phyloP scores from a whole-genome alignment of 2,113 vertebrate genomes.

The Desmodus rotundus region DNA sequence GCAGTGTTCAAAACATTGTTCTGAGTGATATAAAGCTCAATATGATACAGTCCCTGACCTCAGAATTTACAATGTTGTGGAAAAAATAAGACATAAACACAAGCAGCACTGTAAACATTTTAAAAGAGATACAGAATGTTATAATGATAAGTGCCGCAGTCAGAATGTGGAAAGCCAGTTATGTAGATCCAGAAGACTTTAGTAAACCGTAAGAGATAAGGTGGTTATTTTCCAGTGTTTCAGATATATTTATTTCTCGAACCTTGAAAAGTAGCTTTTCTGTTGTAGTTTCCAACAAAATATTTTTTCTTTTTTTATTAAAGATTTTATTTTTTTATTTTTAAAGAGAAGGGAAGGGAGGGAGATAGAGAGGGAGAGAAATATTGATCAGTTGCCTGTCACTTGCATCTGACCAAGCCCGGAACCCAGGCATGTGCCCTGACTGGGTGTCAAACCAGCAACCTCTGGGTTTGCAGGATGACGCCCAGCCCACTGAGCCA shows the following conservation, averaged over 20 bases:
- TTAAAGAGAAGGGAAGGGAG: too few relatives aligned
- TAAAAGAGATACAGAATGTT: neutral
- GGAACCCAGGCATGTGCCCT: too few relatives aligned
- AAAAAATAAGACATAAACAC: neutral
- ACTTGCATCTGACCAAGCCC: too few relatives aligned
- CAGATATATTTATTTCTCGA: neutral
- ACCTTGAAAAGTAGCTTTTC: neutral
- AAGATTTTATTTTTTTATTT: too few relatives aligned
- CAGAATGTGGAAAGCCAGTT: neutral
- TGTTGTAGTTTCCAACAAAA: neutral
- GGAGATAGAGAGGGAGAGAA: too few relatives aligned
- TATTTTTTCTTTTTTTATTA: too few relatives aligned
- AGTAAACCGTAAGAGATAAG: neutral
- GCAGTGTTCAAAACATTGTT: neutral
- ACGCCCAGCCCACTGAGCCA: too few relatives aligned
- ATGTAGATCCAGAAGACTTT: neutral
- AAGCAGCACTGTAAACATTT: neutral
- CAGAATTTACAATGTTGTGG: neutral
- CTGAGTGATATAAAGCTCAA: neutral
- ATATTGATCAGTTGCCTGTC: too few relatives aligned
- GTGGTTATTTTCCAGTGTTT: neutral
- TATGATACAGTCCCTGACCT: neutral
- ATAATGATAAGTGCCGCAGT: too few relatives aligned
- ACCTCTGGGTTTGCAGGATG: too few relatives aligned
- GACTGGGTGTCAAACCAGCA: too few relatives aligned